Conservation (phyloP, 2,888 invertebrate species). For the Horisme vitalbata region DNA sequence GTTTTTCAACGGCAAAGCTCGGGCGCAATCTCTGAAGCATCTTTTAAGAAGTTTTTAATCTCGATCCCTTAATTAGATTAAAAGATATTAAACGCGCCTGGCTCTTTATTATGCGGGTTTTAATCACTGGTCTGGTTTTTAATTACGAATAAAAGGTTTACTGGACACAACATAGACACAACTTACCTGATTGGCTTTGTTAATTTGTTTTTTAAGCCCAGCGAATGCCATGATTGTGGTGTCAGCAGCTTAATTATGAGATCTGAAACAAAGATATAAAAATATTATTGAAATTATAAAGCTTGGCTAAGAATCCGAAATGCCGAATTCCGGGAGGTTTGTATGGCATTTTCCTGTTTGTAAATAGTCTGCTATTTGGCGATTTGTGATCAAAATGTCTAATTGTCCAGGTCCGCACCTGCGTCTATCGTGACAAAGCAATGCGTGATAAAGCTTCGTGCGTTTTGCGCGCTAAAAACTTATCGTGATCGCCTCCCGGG, state of each 20-base stretch:
- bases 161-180: slow-evolving; percentile 49
- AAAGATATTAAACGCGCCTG: slow-evolving; percentile 23
- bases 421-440: too few relatives aligned
- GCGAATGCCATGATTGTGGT: slow-evolving; percentile 95
- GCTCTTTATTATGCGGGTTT: slow-evolving; percentile 29
- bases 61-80: slow-evolving; percentile 36
- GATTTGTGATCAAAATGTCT: too few relatives aligned
- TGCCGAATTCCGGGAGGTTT: too few relatives aligned
- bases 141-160: slow-evolving; percentile 28
- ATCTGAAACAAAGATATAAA: slow-evolving; percentile 50
- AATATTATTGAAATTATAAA: neutral
- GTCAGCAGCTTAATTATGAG: slow-evolving; percentile 40
- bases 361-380: too few relatives aligned
- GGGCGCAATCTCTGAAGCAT: slow-evolving; percentile 41
- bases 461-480: too few relatives aligned
- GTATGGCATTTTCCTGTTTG: too few relatives aligned
- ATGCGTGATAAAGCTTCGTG: too few relatives aligned
- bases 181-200: slow-evolving; percentile 99
- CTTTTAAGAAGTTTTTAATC: slow-evolving; percentile 51
- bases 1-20: slow-evolving; percentile 36
- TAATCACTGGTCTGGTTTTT: slow-evolving; percentile 29
- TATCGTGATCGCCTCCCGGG: too few relatives aligned
- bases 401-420: too few relatives aligned
- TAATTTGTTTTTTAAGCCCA: slow-evolving; percentile 99
- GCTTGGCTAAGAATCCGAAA: neutral